A percentile compares a stretch with the other conserved stretches of the same genome.
phyloP scores from a whole-genome alignment of 2,113 vertebrate species.

The Naja naja region DNA sequence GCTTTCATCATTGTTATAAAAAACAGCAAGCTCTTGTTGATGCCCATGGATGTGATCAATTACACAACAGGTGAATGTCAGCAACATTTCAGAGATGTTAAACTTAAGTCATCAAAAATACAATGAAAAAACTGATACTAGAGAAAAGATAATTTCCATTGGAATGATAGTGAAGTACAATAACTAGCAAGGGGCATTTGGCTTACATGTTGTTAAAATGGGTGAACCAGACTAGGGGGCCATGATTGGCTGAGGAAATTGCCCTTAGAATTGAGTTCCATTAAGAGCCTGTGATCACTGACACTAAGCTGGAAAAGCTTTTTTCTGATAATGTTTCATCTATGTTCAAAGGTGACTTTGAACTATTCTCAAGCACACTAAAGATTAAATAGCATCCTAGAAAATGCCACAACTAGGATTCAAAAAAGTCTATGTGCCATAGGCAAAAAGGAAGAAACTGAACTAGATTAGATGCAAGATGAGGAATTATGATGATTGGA shows the following conservation, averaged over 20 bases:
- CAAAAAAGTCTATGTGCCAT: not conserved
- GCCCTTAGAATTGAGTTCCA: not conserved
- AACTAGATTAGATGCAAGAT: not conserved
- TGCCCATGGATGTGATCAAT: not conserved
- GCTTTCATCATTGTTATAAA: not conserved
- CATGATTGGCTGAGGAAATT: not conserved
- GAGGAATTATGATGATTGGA: not conserved
- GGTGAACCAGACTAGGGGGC: not conserved
- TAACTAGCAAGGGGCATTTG: not conserved
- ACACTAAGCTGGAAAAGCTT: not conserved
- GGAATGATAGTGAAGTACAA: not conserved
- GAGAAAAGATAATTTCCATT: not conserved
- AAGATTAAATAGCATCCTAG: not conserved
- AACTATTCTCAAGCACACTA: not conserved
- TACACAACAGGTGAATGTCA: not conserved
- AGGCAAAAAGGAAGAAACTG: not conserved
- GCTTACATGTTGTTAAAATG: not conserved
- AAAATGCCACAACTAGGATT: not conserved
- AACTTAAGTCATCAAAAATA: not conserved
- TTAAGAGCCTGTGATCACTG: not conserved
- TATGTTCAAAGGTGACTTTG: not conserved
- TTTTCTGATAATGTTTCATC: not conserved
- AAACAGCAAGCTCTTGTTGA: not conserved
- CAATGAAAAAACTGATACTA: not conserved
- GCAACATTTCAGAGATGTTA: not conserved